Percentiles rank a stretch among this genome's conserved stretches.
Conservation (phyloP, 2,888 invertebrate genomes). For the Dryococelus australis region DNA sequence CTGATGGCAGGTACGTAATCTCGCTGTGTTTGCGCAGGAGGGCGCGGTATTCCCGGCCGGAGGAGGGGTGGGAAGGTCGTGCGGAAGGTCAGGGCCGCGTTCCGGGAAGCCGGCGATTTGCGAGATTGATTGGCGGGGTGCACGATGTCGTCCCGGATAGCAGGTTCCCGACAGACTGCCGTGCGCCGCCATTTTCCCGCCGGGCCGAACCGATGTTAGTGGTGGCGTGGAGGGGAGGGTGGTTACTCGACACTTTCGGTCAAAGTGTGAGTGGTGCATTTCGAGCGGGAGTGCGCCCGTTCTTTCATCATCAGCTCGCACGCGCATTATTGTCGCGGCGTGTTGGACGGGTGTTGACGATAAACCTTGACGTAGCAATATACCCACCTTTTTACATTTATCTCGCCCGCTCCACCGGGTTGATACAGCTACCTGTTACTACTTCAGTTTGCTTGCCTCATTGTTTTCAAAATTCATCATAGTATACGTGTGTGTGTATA, state of each 20-base stretch:
- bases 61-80: not conserved
- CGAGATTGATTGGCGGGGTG: not conserved
- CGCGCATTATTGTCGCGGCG: too few species aligned
- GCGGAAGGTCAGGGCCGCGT: slow-evolving; percentile 3
- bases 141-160: not conserved
- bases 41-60: not conserved
- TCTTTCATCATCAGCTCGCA: too few species aligned
- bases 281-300: too few species aligned
- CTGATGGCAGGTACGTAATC: too few species aligned
- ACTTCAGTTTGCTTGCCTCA: too few species aligned
- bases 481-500: not conserved
- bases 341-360: too few species aligned
- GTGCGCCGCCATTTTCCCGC: not conserved
- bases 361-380: too few species aligned
- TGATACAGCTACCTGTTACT: too few species aligned
- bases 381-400: too few species aligned
- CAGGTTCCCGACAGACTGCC: not conserved
- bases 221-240: too few species aligned
- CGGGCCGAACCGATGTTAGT: not conserved
- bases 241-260: not conserved
- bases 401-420: too few species aligned
- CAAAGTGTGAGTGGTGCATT: not conserved
- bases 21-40: not conserved
- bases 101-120: slow-evolving; percentile 6
- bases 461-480: not conserved